Base-by-base conservation (phyloP, 1,140 invertebrate species). In the Mya arenaria region DNA sequence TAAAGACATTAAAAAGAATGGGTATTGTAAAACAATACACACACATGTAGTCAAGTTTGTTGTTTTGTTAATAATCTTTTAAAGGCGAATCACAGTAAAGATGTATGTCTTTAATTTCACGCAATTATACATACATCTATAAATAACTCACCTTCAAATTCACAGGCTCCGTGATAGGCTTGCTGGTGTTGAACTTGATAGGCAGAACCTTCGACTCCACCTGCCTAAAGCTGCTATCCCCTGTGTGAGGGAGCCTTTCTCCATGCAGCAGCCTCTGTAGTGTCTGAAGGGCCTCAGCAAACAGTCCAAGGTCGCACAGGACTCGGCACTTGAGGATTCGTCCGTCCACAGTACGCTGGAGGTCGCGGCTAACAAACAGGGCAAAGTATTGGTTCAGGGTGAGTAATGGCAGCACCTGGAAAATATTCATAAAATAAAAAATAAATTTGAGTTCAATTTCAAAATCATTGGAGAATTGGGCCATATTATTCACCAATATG, bases 331-430 rank as follows among this genome's bases (percentile, higher is more conserved):
- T 92, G 34, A 92, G 85, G 23, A 92, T 91, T 23, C 92, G 86
- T 19, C 91, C 89, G 71, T 92, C 88, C n/a, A 93, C 92, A 23
- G 88, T 80, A 62, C 91, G 85, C 79, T 92, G 89, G 4, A 93
- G 81, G 82, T 93, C 92, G 56, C 92, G 89, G 63, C 91, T 91
- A 28, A 92, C 87, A 85, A 88, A 91, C 13, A 88, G 90, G 4
- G 90, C 87, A 62, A 93, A 90, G 81, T 92, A 92, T 60, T 90
- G 89, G 63, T 92, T 88, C 69, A 93, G 82, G 17, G 90, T 90
- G 60, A 93, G 58, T 36, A 92, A 71, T 36, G 92, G 92, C 19
- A 93, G 87, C 15, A 92, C 89, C 92, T 93, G 79, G 0, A 77
- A 62, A 56, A 5, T n/a, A n/a, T n/a, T n/a, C n/a, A n/a, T n/a